Evolutionary conservation across 37 sponge, comb jelly and placozoan species (phyloP).

Genomic region (Aphrocallistes beatrix): DNA sequence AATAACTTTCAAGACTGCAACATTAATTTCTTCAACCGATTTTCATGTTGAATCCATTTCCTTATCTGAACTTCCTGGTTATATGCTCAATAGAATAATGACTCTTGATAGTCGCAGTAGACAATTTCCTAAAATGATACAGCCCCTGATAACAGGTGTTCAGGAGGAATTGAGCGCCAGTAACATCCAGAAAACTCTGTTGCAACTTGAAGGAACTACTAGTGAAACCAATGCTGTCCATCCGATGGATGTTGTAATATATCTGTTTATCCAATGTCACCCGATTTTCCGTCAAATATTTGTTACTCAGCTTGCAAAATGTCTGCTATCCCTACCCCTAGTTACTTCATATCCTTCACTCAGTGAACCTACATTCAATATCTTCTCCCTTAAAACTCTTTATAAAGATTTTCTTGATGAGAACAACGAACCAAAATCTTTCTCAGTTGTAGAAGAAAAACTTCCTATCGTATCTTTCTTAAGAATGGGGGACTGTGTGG

Average conservation of each 20-base stretch:
- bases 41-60: not conserved
- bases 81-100: not conserved
- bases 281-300: not conserved
- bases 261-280: not conserved
- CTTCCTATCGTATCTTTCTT: conserved; percentile 27
- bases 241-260: not conserved
- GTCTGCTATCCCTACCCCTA: conserved; percentile 21
- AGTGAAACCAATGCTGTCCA: not conserved
- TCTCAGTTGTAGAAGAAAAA: not conserved
- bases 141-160: not conserved
- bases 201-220: not conserved
- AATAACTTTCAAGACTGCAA: not conserved
- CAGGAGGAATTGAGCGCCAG: not conserved
- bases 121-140: not conserved
- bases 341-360: conserved; percentile 9
- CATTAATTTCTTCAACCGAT: not conserved
- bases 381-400: conserved; percentile 20
- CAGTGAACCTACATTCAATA: not conserved
- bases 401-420: not conserved
- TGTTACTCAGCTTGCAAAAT: not conserved
- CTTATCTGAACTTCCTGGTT: not conserved
- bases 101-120: not conserved
- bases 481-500: not conserved
- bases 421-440: not conserved
- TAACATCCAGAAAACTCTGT: not conserved